Evolutionary conservation across 1,140 invertebrate species (phyloP).

Genomic region (Archivesica marissinica): DNA sequence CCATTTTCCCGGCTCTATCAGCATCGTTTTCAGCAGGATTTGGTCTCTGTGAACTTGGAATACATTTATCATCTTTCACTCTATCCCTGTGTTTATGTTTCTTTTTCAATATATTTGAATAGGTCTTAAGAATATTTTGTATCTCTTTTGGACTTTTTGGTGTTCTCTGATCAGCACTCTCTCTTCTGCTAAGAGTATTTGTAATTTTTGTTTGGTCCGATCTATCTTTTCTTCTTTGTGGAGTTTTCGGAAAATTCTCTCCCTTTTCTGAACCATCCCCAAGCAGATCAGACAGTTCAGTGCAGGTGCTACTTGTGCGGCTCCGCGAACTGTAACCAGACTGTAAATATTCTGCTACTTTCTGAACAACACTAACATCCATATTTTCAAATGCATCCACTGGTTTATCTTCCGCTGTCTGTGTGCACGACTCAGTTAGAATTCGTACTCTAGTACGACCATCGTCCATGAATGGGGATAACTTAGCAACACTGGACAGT

Average conservation of each 20-base stretch:
- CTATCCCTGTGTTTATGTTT: conserved; percentile 16
- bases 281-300: conserved; percentile 40
- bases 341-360: conserved; percentile 48
- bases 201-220: background rate
- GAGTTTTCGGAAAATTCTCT: conserved; percentile 1
- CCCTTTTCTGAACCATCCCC: conserved; percentile 37
- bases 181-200: background rate
- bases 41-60: conserved; percentile 1
- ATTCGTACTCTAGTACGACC: background rate
- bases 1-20: background rate
- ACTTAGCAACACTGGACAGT: too few relatives aligned
- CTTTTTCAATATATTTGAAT: conserved; percentile 52
- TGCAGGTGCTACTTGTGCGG: conserved; percentile 40
- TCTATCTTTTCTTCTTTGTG: conserved; percentile 8
- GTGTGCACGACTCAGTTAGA: conserved; percentile 33
- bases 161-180: conserved; percentile 22
- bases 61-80: background rate
- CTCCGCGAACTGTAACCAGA: conserved; percentile 3
- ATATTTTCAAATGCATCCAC: background rate
- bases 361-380: conserved; percentile 51
- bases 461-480: too few relatives aligned
- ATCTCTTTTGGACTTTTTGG: conserved; percentile 48
- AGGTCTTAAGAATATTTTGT: conserved; percentile 29
- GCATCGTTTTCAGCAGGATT: background rate
- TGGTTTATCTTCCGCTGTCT: conserved; percentile 35